Percentiles rank a stretch among this genome's conserved stretches.
These are phyloP conservation scores for Gymnogyps californianus DNA, from an alignment of 2,113 vertebrate species.

Conservation along the genomic window DNA sequence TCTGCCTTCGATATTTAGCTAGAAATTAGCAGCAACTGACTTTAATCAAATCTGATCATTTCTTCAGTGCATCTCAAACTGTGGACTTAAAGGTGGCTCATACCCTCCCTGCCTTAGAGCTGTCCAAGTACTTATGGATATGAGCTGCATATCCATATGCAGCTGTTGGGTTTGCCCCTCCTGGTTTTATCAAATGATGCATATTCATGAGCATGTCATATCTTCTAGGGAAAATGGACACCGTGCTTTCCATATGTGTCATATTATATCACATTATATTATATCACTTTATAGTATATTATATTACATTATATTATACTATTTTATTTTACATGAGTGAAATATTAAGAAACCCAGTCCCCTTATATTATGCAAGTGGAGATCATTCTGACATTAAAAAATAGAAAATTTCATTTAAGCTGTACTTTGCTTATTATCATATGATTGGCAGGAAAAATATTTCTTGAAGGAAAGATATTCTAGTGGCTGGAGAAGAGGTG, in stretches of 20 bases:
- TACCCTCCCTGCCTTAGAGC: not conserved
- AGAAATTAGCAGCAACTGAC: not conserved
- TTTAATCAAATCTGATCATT: not conserved
- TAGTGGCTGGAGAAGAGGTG: not conserved
- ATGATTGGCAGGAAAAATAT: slow-evolving; percentile 21
- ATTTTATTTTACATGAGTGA: not conserved
- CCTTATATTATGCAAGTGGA: not conserved
- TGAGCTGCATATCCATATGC: not conserved
- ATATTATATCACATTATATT: not conserved
- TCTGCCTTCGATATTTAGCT: not conserved
- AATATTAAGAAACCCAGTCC: not conserved
- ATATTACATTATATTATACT: not conserved
- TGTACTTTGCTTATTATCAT: slow-evolving; percentile 22
- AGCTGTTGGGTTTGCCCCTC: not conserved
- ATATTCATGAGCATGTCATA: not conserved
- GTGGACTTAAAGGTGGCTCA: not conserved
- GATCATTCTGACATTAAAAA: slow-evolving; percentile 16
- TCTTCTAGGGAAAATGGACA: not conserved
- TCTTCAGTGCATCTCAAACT: not conserved
- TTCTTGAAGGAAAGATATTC: slow-evolving; percentile 13
- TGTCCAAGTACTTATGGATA: not conserved
- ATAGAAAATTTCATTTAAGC: not conserved
- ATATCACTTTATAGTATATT: not conserved
- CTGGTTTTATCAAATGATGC: not conserved
- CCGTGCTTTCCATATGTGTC: not conserved